These are phyloP conservation scores for Apodemus speciosus DNA, from an alignment of 2,113 vertebrate species.

Conservation along the genomic window DNA sequence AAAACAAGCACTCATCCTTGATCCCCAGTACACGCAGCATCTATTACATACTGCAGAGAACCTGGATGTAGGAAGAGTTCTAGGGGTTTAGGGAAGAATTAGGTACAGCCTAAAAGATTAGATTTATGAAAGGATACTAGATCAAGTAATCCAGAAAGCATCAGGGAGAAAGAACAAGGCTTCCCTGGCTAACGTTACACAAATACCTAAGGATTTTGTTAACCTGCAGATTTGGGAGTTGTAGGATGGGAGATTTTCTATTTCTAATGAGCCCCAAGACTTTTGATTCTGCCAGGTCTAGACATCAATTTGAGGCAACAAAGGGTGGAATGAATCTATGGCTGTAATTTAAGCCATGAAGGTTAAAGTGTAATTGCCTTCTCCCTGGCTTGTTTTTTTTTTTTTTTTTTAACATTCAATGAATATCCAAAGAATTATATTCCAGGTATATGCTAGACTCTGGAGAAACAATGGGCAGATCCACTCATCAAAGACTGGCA, in stretches of 20 bases:
- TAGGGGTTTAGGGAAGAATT: not conserved
- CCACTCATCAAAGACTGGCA: not conserved
- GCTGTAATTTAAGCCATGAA: not conserved
- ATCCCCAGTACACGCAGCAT: not conserved
- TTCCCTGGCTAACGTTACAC: not conserved
- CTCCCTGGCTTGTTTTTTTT: not conserved
- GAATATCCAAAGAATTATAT: not conserved
- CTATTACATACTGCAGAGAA: not conserved
- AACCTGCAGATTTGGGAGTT: not conserved
- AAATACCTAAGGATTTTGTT: not conserved
- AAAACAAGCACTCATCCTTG: conserved; percentile 16
- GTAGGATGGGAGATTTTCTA: not conserved
- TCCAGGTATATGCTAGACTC: not conserved
- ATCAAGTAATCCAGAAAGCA: not conserved
- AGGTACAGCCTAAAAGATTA: not conserved
- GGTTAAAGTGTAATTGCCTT: not conserved
- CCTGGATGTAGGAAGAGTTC: not conserved
- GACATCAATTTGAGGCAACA: not conserved
- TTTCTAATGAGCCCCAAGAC: not conserved
- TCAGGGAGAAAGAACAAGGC: not conserved
- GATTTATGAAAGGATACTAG: not conserved
- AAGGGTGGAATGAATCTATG: not conserved
- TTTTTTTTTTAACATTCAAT: not conserved
- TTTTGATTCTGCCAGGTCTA: not conserved
- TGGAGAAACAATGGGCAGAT: not conserved